These are phyloP conservation scores for Bubo scandiacus DNA, from an alignment of 2,113 vertebrate genomes.

Conservation along the genomic window DNA sequence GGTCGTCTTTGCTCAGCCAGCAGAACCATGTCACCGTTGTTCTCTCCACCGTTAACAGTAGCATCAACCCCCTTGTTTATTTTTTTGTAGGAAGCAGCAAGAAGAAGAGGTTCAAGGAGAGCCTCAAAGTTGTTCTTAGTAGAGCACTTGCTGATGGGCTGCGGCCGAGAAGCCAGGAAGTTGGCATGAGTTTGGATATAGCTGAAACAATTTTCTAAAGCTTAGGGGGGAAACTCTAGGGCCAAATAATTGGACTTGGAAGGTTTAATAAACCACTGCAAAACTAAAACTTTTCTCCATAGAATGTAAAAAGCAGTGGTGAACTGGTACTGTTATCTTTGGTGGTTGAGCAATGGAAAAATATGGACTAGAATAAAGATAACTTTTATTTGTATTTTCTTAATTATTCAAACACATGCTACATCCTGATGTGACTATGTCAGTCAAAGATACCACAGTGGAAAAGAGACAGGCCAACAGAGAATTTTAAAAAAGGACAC, in stretches of 20 bases:
- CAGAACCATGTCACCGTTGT: conserved; percentile 67
- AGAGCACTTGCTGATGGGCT: conserved; percentile 75
- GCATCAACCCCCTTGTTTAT: conserved; percentile 79
- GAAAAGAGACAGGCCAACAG: conserved; percentile 52
- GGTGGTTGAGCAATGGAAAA: conserved; percentile 42
- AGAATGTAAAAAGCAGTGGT: conserved; percentile 1
- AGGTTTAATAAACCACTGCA: neutral
- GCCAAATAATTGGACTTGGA: neutral
- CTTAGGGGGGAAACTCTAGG: neutral
- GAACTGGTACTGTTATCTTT: conserved; percentile 1
- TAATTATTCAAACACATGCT: conserved; percentile 46
- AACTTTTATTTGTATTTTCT: conserved; percentile 33
- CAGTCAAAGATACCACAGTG: conserved; percentile 21
- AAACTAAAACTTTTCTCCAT: neutral
- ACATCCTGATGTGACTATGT: conserved; percentile 20
- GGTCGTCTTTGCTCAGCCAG: conserved; percentile 55
- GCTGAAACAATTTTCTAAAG: conserved; percentile 69
- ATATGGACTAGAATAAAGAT: conserved; percentile 48
- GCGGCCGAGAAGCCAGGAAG: conserved; percentile 55
- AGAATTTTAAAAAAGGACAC: conserved; percentile 48
- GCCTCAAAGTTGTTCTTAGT: conserved; percentile 75
- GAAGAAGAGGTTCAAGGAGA: conserved; percentile 76
- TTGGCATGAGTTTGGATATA: conserved; percentile 13
- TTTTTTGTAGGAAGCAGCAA: conserved; percentile 80
- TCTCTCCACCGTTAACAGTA: conserved; percentile 76